Base-by-base conservation (phyloP, 2,113 vertebrate genomes). In the Coracopsis vasa region DNA sequence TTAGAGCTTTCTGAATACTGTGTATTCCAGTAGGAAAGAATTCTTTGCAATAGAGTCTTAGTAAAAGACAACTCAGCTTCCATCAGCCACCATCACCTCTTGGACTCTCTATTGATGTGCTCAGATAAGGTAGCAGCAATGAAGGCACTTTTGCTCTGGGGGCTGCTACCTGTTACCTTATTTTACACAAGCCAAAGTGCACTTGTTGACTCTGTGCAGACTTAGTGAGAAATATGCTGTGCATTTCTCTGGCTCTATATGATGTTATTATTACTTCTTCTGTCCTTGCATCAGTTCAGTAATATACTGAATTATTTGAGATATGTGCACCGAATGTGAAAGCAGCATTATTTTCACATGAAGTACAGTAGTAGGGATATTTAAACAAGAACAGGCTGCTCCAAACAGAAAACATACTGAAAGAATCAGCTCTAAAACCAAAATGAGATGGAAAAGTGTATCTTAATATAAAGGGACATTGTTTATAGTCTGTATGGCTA, bases 381-480 rank as follows among this genome's bases (percentile, higher is more conserved):
- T 93, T 89, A 91, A 96, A 74, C 56, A 81, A 81, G 77, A 96
- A 82, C 80, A 94, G 77, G 39, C 75, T 94, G 73, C 80, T 79
- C 24, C 48, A 81, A 89, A 64, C 80, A 95, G 72, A 94, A 92
- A 93, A 91, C 91, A 94, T 75, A 75, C 86, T 88, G 90, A 79
- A 93, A 89, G 80, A 89, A 94, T 94, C 88, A 87, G 44, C 58
- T 92, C 83, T 87, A 78, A 94, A 94, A 45, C 72, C 61, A 92
- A 58, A 71, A 84, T 6, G 48, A 93, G 88, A 80, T 56, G 78
- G 86, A 78, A 90, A 88, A 96, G 54, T 54, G 42, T 79, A 86
- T 94, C 67, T 71, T 93, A 93, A 81, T 94, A 86, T 92, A 89
- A 91, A 88, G 48, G 86, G 69, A 93, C 80, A 91, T 94, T 93